Evolutionary conservation across 2,888 invertebrate species (phyloP), one percentile per base, ranked within the genome.

Genomic region (Troides aeacus): DNA sequence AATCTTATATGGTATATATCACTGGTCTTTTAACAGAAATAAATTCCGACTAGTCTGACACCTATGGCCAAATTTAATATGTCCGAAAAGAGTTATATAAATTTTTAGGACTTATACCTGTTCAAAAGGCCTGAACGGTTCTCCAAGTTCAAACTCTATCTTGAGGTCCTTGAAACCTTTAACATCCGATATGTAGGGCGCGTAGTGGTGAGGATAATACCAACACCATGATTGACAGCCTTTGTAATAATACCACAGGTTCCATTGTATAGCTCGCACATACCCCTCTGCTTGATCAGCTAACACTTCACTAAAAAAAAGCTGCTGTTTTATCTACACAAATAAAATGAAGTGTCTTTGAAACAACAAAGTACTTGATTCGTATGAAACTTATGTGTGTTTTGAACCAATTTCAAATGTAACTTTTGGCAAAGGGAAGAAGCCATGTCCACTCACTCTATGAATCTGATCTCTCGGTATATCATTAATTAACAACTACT

Each of bases 141-240:
- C 94, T 3, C 97, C 97, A 74, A 96, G 84, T 17, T 98, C 96
- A 83, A 97, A 99, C 46, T 95, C 94, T n/a, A 99, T 93, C 77
- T 96, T 94, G 74, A 96, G 88, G 75, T 96, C 90, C 74, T 94
- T 93, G 82, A 99, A 98, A 70, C 96, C 95, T 77, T 94, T 95
- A 53, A 99, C 94, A 84, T 99, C 99, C 4, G 99, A 99, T 76
- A 99, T 96, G 84, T 96, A 99, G 0, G 99, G 99, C 0, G 99
- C 97, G 88, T 99, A 99, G 87, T 99, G 99, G 82, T 97, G 97
- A 0, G 99, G 98, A 87, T 99, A 99, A 89, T 94, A 99, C 99
- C 99, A 99, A 46, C 97, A 97, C 99, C 99, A 99, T 0, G 98
- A 99, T 65, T 97, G 96, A 61, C 98, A 97, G 8, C 99, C 99